These are phyloP conservation scores for Spermophilus dauricus DNA, from an alignment of 2,113 vertebrate genomes.

Conservation along the genomic window DNA sequence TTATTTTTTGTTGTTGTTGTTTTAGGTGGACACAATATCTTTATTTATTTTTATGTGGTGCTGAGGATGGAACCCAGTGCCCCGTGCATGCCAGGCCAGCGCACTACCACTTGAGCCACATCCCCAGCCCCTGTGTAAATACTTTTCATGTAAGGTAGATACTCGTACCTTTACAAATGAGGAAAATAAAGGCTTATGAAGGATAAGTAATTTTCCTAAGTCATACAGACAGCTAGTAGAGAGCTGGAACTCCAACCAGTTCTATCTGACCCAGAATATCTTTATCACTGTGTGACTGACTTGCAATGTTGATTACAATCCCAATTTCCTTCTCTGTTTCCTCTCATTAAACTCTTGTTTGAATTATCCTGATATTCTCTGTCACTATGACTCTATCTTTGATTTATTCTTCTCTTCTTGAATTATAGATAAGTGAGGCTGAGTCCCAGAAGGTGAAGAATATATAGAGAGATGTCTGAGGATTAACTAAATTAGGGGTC, in stretches of 20 bases:
- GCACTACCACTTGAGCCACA: no score
- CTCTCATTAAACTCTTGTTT: neutral
- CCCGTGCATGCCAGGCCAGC: no score
- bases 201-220: neutral
- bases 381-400: neutral
- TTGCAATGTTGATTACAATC: neutral
- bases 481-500: neutral
- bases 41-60: no score
- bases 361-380: neutral
- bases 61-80: no score
- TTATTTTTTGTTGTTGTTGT: no score
- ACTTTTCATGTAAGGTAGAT: neutral
- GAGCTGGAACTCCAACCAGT: neutral
- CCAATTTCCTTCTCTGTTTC: neutral
- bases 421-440: neutral
- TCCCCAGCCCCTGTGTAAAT: neutral
- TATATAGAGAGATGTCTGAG: neutral
- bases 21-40: no score
- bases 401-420: slow-evolving; percentile 47
- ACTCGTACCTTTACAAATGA: neutral
- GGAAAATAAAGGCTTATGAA: neutral
- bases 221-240: neutral
- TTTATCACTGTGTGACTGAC: neutral
- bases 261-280: neutral
- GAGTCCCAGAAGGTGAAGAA: neutral